These are phyloP conservation scores for Trichopria drosophilae DNA, from an alignment of 2,888 invertebrate species.

Conservation along the genomic window DNA sequence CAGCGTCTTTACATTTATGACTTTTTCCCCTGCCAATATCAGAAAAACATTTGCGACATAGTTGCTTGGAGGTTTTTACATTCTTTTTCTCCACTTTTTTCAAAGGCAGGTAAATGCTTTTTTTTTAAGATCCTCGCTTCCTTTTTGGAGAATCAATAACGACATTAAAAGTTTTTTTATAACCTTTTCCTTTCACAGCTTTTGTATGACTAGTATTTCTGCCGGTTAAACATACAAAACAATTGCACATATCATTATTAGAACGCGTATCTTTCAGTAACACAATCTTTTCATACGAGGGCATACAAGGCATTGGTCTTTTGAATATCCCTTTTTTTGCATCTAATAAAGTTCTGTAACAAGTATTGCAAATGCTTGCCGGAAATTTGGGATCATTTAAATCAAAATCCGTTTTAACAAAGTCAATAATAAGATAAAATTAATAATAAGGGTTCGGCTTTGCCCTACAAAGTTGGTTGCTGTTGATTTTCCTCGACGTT, in stretches of 20 bases:
- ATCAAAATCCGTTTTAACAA: no score
- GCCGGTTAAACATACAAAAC: neutral
- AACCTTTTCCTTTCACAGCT: neutral
- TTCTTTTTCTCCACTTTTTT: neutral
- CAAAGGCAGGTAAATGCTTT: neutral
- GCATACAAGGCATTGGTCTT: no score
- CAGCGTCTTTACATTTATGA: neutral
- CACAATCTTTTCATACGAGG: neutral
- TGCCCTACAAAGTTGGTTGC: no score
- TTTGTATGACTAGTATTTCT: constrained; percentile 1
- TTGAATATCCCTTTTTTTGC: neutral
- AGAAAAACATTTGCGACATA: neutral
- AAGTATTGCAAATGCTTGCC: neutral
- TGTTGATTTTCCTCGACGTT: no score
- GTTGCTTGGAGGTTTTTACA: neutral
- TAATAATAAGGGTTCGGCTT: no score
- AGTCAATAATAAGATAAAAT: no score
- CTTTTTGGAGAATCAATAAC: neutral
- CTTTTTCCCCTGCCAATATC: neutral
- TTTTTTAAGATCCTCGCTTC: constrained; percentile 1
- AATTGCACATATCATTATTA: neutral
- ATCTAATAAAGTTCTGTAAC: neutral
- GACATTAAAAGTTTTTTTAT: neutral
- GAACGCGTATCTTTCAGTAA: neutral
- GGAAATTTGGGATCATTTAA: constrained; percentile 1